Conservation (phyloP, 2,888 invertebrate species). For the Nymphalis c-album region DNA sequence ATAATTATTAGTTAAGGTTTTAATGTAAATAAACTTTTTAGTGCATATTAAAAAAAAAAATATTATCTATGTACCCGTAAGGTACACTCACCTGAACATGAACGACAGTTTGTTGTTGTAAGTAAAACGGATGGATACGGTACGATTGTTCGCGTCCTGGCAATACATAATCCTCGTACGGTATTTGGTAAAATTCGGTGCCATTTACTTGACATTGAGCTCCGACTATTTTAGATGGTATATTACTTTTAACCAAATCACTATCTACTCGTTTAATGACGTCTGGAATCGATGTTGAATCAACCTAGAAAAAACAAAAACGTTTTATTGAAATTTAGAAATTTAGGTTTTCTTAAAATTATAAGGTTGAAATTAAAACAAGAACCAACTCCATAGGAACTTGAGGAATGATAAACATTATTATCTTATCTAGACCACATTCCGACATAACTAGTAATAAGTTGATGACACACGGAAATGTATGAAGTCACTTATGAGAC, state of each 20-base stretch:
- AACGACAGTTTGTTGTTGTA: conserved; percentile 58
- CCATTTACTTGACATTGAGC: conserved; percentile 65
- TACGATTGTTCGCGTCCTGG: conserved; percentile 77
- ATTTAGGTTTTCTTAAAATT: background rate
- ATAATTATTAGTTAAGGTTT: too few relatives aligned
- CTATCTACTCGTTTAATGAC: conserved; percentile 58
- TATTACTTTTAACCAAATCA: conserved; percentile 59
- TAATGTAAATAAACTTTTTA: too few relatives aligned
- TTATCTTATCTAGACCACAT: too few relatives aligned
- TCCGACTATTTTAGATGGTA: conserved; percentile 68
- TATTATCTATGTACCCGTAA: background rate
- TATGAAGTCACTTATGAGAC: too few relatives aligned
- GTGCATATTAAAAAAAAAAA: too few relatives aligned
- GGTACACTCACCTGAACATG: conserved; percentile 55
- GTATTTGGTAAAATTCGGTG: conserved; percentile 60
- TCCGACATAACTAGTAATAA: too few relatives aligned
- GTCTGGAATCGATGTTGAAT: conserved; percentile 58
- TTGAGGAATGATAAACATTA: too few relatives aligned
- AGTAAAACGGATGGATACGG: conserved; percentile 74
- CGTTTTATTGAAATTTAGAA: background rate
- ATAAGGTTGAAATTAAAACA: background rate
- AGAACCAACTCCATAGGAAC: too few relatives aligned
- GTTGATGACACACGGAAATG: too few relatives aligned
- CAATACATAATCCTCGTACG: conserved; percentile 82
- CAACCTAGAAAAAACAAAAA: conserved; percentile 49